phyloP scores from a whole-genome alignment of 2,888 invertebrate genomes.

The Homarus gammarus region DNA sequence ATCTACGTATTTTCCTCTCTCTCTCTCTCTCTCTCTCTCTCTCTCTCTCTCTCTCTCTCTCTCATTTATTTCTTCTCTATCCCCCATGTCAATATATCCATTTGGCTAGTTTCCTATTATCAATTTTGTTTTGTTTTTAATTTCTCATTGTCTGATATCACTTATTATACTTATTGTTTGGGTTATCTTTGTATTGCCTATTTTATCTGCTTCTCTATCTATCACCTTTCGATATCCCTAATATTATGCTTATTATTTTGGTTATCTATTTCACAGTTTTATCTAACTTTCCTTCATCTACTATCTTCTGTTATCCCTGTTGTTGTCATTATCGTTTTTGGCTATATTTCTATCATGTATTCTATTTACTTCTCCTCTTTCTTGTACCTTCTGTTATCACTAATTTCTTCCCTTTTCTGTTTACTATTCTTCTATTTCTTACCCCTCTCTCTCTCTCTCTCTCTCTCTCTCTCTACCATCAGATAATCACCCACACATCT shows the following conservation, averaged over 20 bases:
- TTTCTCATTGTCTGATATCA: no score
- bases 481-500: not conserved
- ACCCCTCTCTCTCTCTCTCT: conserved; percentile 22
- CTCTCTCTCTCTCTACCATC: conserved; percentile 21
- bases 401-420: not conserved
- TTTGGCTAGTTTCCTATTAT: no score
- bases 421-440: not conserved
- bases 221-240: no score
- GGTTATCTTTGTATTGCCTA: no score
- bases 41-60: no score
- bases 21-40: no score
- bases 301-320: not conserved
- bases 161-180: no score
- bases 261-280: no score
- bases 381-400: not conserved
- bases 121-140: no score
- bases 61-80: not conserved
- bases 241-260: no score
- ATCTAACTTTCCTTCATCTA: not conserved
- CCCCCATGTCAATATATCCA: no score
- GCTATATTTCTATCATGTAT: not conserved
- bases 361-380: not conserved
- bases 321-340: not conserved
- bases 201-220: no score
- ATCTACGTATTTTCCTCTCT: not conserved